Base-by-base conservation (phyloP, 2,113 vertebrate species). In the Papio anubis region DNA sequence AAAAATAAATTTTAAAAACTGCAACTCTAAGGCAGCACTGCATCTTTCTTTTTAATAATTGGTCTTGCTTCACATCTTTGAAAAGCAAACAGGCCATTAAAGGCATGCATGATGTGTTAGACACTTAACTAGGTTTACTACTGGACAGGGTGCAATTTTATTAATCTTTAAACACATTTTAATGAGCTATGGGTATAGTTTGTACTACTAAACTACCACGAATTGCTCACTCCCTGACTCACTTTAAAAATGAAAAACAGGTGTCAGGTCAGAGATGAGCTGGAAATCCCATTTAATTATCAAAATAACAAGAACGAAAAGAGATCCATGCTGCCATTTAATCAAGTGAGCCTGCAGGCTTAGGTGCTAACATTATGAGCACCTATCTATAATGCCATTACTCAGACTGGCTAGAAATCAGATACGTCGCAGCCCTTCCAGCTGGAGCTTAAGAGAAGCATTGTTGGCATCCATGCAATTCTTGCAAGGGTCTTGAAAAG, bases 41-140 rank as follows among this genome's bases (percentile, higher is more conserved):
- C 90, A 96, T 45, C 59, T 98, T 98, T 84, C 85, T 95, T 96
- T 92, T 82, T 92, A 93, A 95, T 97, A 92, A 92, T 91, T 91
- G 97, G 59, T 91, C 68, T 95, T 68, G n/a, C 25, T 80, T 91
- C 80, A 76, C 11, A 52, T 85, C 76, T 93, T 93, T 68, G 68
- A 93, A 94, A 85, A 96, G 48, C 91, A 81, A 90, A 95, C 45
- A 94, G 52, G 76, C 30, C 88, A 85, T 82, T 88, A 87, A 55
- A 95, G 94, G 78, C 90, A 72, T 30, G 38, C 40, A 13, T 38
- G 81, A 43, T 61, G 66, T 96, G 82, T 84, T 73, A 86, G 91
- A 75, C 55, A 89, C 57, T 81, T 87, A 90, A 32, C 20, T 8
- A 64, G 88, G 66, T 85, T 96, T 93, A 97, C 93, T 81, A 92